Base-by-base conservation (phyloP, 2,888 invertebrate species). In the Amitus sp. region DNA sequence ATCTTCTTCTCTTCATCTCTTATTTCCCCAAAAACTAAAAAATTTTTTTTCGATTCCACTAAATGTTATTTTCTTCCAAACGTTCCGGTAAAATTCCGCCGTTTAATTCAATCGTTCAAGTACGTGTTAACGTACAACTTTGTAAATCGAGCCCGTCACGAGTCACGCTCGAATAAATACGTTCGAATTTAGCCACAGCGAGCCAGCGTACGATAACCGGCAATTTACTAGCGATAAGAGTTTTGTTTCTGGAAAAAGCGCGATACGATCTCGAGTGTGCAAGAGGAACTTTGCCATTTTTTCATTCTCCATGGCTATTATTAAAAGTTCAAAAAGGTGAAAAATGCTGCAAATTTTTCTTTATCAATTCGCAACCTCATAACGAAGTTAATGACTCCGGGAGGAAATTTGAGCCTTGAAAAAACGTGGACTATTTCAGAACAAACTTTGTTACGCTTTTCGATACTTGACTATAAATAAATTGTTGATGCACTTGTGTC, bases 401-500 rank as follows among this genome's bases (percentile, higher is more conserved):
- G 23, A 3, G 23, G 23, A 3, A 7, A 23, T 23, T 23, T 23
- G 3, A 23, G 7, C 23, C 23, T 3, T 7, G 23, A 7, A 23
- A 23, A 23, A 23, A 23, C n/a, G 23, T 23, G 23, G 15, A 37
- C 13, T 37, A n/a, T 37, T 37, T 37, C 37, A 5, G 12, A 37
- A 37, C 37, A 37, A 37, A 37, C 15, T 37, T 37, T 13, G 15
- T 37, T 37, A 33, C n/a, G n/a, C n/a, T n/a, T n/a, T n/a, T n/a
- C n/a, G n/a, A n/a, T n/a, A n/a, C n/a, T n/a, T n/a, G n/a, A n/a
- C n/a, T n/a, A n/a, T n/a, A n/a, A n/a, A n/a, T n/a, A n/a, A n/a
- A n/a, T n/a, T n/a, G n/a, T n/a, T 30, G 28, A 47, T 28, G 42
- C 51, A 43, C 27, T 18, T 47, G 48, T 52, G 40, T 43, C 30